Base-by-base conservation (phyloP, 2,888 invertebrate species). In the Asteroscopus sphinx region DNA sequence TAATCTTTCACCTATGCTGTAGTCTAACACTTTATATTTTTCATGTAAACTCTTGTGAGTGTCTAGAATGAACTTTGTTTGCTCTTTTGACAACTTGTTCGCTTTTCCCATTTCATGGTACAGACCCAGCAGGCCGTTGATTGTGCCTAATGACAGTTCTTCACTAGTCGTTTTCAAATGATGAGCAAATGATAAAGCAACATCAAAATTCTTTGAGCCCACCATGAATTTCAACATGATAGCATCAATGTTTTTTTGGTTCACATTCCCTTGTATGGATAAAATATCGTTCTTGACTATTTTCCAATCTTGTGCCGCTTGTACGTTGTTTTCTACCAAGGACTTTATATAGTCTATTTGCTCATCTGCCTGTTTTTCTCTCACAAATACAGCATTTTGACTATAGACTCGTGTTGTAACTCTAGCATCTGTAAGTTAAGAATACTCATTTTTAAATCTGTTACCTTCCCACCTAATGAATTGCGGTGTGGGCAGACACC, bases 21-120 rank as follows among this genome's bases (percentile, higher is more conserved):
- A 86, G 86, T 97, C 97, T 45, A 97, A 81, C 0, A 95, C 79
- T 46, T 95, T 92, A 81, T 96, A 95, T 64, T 95, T 93, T 26
- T 89, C 80, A 73, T 89, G 89, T 30, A 96, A 73, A 51, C 76
- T 67, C 21, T 92, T 79, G 61, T 92, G 96, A 48, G 95, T 86
- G 28, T 91, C 77, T 30, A 95, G 69, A 70, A 97, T 95, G 69
- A 95, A 92, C 3, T 89, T 51, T 81, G 95, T 95, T 44, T 96
- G 95, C 1, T 80, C 76, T 16, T 90, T 80, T 5, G 89, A 81
- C 1, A 96, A 68, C 21, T 80, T 65, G 16, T 78, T 82, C 9
- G 81, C 56, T 30, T 65, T 81, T 26, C 86, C 80, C 17, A 86
- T 81, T 71, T 82, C 79, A 76, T 94, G 93, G 68, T 96, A 96